A percentile compares a stretch with the other conserved stretches of the same genome.
phyloP scores from a whole-genome alignment of 2,797 vertebrate species.

The Percopsis omiscomaycus region DNA sequence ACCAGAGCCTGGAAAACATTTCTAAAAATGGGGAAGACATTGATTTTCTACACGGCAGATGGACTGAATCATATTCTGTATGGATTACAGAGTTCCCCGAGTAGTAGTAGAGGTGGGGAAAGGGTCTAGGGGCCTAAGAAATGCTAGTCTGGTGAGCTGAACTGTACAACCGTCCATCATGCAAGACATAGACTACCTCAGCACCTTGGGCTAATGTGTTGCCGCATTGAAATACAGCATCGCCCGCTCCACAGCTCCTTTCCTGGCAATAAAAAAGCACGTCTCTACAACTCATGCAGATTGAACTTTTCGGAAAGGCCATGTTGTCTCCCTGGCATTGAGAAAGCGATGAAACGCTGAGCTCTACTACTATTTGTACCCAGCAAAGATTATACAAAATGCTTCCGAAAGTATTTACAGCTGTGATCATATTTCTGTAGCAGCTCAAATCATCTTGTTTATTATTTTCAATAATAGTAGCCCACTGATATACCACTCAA shows the following conservation, averaged over 20 bases:
- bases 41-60: constrained; percentile 61
- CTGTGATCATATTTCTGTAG: neutral
- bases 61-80: constrained; percentile 59
- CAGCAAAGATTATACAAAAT: neutral
- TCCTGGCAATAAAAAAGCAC: constrained; percentile 13
- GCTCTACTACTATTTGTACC: neutral
- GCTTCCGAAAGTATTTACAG: neutral
- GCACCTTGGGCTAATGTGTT: constrained; percentile 51
- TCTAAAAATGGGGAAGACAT: constrained; percentile 51
- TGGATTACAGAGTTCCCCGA: constrained; percentile 61
- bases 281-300: constrained; percentile 5
- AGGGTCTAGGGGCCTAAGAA: constrained; percentile 18
- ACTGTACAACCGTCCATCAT: constrained; percentile 49
- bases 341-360: constrained; percentile 18
- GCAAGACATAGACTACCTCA: constrained; percentile 46
- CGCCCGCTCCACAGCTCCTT: constrained; percentile 14
- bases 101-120: constrained; percentile 31
- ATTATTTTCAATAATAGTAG: constrained; percentile 8
- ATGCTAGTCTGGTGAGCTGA: constrained; percentile 24
- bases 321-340: constrained; percentile 1
- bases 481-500: constrained; percentile 23
- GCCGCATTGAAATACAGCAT: constrained; percentile 34
- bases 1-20: constrained; percentile 49
- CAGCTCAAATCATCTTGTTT: constrained; percentile 3
- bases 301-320: constrained; percentile 5